phyloP scores from a whole-genome alignment of 2,113 vertebrate species.

The Madoqua kirkii region DNA sequence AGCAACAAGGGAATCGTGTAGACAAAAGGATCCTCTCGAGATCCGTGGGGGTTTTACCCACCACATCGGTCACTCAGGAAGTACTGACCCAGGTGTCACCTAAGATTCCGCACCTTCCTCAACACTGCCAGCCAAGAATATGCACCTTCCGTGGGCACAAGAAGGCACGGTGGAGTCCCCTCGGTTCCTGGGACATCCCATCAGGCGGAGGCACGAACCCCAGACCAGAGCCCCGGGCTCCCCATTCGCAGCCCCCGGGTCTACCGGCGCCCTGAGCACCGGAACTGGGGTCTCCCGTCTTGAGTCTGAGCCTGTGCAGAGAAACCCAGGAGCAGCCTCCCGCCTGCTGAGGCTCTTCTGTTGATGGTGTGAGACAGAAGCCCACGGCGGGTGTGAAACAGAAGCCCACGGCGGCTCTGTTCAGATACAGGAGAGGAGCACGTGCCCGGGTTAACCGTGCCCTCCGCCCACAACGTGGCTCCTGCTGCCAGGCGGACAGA shows the following conservation, averaged over 20 bases:
- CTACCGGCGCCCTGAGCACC: background rate
- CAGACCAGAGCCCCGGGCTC: accelerated
- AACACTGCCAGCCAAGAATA: background rate
- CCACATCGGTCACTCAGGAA: background rate
- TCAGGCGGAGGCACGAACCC: background rate
- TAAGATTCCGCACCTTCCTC: background rate
- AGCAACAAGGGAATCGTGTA: background rate
- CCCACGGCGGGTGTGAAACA: background rate
- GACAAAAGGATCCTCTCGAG: background rate
- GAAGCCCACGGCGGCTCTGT: background rate
- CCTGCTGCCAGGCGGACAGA: background rate
- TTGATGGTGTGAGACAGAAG: background rate
- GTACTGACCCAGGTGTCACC: background rate
- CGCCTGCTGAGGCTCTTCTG: background rate
- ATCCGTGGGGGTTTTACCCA: background rate
- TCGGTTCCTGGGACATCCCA: too few species aligned
- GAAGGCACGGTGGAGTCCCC: background rate
- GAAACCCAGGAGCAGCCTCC: background rate
- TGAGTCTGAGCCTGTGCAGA: background rate
- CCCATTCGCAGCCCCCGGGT: accelerated
- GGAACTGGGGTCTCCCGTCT: background rate
- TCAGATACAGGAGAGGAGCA: background rate
- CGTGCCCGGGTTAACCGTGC: background rate
- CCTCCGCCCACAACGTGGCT: accelerated
- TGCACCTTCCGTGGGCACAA: background rate